Evolutionary conservation across 2,113 vertebrate genomes (phyloP).

Genomic region (Grantiella picta): DNA sequence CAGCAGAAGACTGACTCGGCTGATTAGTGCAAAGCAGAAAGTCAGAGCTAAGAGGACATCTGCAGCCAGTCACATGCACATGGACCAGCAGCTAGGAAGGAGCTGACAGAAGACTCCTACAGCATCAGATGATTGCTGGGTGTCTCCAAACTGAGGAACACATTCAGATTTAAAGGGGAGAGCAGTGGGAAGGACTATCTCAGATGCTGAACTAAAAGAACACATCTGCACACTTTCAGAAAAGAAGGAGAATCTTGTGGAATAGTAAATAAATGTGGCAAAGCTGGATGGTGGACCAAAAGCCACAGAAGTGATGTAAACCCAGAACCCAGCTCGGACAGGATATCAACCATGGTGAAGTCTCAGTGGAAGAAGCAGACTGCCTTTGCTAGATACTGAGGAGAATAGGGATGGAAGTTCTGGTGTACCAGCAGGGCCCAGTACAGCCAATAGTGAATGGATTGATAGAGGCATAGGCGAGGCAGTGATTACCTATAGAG

Average conservation of each 20-base stretch:
- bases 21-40: background rate
- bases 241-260: background rate
- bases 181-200: background rate
- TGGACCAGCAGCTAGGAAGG: background rate
- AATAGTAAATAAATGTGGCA: background rate
- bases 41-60: background rate
- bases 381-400: background rate
- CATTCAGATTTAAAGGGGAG: background rate
- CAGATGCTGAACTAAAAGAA: background rate
- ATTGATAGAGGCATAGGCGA: background rate
- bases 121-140: background rate
- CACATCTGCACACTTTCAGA: background rate
- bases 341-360: background rate
- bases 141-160: background rate
- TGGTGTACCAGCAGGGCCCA: background rate
- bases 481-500: background rate
- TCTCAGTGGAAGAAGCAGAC: background rate
- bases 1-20: background rate
- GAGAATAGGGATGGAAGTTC: background rate
- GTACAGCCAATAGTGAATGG: background rate
- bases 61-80: background rate
- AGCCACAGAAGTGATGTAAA: background rate
- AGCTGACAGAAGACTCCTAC: background rate
- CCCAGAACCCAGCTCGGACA: background rate
- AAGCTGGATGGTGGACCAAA: background rate